Base-by-base conservation (phyloP, 2,797 vertebrate species). In the Siniperca undulata region DNA sequence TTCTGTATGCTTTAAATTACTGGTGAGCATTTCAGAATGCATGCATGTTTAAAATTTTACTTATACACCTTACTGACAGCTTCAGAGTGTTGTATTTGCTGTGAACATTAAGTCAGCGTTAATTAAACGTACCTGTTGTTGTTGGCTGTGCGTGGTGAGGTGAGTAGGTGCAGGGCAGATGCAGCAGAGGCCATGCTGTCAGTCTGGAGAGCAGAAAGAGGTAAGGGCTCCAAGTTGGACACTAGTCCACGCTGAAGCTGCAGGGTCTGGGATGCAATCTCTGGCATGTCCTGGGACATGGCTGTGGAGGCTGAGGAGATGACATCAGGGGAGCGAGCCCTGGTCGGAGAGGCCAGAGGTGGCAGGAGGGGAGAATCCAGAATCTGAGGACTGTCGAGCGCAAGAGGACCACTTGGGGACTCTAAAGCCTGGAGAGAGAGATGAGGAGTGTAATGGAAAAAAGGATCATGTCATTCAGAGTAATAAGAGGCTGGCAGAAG, bases 291-390 rank as follows among this genome's bases (percentile, higher is more conserved):
- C 88, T 99, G 98, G 27, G 98, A 97, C 94, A 99, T 96, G 84
- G 97, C 97, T 1, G 98, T 99, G 71, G 99, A 99, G 70, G 98
- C 98, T 0, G 98, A 99, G 56, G 99, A 99, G 90, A 99, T 99
- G 84, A 99, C 99, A 0, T 99, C 99, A 0, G 99, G 99, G 0
- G 99, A 99, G 53, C 99, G 97, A 50, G 97, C 97, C 0, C 98
- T 96, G 19, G 97, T 99, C 0, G 98, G 98, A 22, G 98, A 99
- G 14, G 97, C 94, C 90, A 98, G 96, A 0, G 96, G 95, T 14
- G 97, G 94, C 79, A 97, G 94, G 83, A 98, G 95, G 7, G 97
- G 96, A 71, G 97, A 94, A 77, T 98, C 98, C 68, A 97, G 93
- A 60, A 97, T 94, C 89, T 97, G 96, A 64, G 97, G 90, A 71